Conservation (phyloP, 2,113 vertebrate species). For the Psephotus haematonotus region DNA sequence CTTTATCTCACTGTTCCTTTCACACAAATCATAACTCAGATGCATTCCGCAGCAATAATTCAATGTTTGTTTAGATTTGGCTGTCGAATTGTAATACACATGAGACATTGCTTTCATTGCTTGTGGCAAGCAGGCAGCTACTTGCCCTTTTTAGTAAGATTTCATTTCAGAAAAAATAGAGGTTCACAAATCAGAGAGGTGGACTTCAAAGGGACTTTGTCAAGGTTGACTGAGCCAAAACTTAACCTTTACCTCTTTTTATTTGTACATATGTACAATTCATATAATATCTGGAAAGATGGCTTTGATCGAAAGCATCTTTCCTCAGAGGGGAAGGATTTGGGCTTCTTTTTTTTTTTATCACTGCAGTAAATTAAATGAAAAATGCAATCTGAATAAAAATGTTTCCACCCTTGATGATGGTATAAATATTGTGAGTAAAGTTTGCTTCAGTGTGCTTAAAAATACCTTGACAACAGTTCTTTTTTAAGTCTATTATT, state of each 20-base stretch:
- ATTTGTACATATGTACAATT: not conserved
- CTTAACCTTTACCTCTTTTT: not conserved
- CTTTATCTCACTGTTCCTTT: slow-evolving; percentile 44
- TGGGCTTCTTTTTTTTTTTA: not conserved
- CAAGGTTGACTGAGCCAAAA: slow-evolving; percentile 16
- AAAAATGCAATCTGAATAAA: not conserved
- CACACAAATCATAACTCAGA: slow-evolving; percentile 16
- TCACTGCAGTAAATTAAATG: not conserved
- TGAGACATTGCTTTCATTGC: not conserved
- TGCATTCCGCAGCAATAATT: slow-evolving; percentile 40
- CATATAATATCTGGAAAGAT: not conserved
- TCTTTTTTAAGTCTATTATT: slow-evolving; percentile 35
- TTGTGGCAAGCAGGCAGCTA: slow-evolving; percentile 51
- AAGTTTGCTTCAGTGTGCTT: not conserved
- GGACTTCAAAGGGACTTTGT: not conserved
- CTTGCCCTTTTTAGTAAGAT: slow-evolving; percentile 57
- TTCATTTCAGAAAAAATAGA: not conserved
- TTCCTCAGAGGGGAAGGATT: not conserved
- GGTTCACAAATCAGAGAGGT: not conserved
- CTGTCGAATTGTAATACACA: not conserved
- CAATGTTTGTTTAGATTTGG: not conserved
- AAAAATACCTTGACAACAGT: not conserved
- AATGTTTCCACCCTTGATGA: not conserved
- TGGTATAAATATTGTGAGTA: not conserved
- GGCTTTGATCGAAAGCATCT: not conserved